These are phyloP conservation scores for Caenorhabditis briggsae DNA, from an alignment of 1,140 invertebrate species.

Conservation along the genomic window DNA sequence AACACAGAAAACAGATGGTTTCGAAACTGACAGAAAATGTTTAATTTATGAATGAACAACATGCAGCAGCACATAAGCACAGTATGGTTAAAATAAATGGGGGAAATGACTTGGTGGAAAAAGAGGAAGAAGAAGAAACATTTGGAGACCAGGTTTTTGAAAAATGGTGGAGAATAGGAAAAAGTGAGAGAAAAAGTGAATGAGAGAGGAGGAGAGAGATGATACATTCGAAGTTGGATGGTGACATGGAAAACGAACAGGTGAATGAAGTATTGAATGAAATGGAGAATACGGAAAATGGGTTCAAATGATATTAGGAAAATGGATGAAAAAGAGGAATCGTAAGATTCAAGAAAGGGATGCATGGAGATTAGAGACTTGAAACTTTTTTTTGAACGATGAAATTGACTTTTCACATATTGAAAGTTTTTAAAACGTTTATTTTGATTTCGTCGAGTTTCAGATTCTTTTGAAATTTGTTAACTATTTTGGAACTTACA, in stretches of 20 bases:
- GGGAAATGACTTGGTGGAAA: background rate
- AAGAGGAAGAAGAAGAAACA: constrained; percentile 16
- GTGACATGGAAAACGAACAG: background rate
- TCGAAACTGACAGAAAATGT: background rate
- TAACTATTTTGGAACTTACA: too few species aligned
- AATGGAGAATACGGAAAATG: background rate
- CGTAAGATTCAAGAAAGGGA: background rate
- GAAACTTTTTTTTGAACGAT: too few species aligned
- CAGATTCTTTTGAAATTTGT: too few species aligned
- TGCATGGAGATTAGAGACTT: too few species aligned
- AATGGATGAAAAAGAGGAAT: background rate
- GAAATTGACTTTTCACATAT: too few species aligned
- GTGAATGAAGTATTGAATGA: constrained; percentile 11
- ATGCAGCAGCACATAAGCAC: background rate
- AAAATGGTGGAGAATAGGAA: background rate
- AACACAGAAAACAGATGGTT: constrained; percentile 6
- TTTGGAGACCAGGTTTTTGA: constrained; percentile 49
- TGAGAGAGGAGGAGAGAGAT: background rate
- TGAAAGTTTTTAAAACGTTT: too few species aligned
- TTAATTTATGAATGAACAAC: constrained; percentile 51
- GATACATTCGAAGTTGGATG: constrained; percentile 5
- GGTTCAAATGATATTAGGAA: background rate
- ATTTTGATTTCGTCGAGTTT: too few species aligned
- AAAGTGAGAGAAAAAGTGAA: background rate
- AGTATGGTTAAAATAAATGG: background rate